Conservation (phyloP, 2,888 invertebrate genomes). For the Acanthoscelides obtectus region DNA sequence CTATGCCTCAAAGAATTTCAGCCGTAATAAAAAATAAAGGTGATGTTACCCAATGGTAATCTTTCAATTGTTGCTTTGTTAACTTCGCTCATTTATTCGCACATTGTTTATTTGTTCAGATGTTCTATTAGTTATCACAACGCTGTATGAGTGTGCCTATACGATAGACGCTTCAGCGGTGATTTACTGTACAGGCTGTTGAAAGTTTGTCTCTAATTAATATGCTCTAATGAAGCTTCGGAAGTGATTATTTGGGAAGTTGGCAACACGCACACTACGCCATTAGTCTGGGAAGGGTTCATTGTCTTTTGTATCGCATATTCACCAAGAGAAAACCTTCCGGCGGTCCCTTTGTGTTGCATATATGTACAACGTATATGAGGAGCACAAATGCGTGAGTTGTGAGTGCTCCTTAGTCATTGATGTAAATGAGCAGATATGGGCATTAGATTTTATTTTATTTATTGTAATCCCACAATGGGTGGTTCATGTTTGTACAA, state of each 20-base stretch:
- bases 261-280: neutral
- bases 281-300: neutral
- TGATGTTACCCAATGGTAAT: no score
- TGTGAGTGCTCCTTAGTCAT: neutral
- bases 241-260: neutral
- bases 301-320: neutral
- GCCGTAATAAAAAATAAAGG: no score
- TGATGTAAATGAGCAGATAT: neutral
- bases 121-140: no score
- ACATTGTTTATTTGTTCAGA: no score
- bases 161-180: neutral
- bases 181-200: neutral
- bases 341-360: neutral
- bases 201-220: neutral
- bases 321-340: neutral
- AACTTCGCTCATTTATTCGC: no score
- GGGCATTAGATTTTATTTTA: no score
- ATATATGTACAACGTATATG: neutral
- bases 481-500: no score
- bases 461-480: no score
- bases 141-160: no score
- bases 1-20: no score
- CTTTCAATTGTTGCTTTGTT: no score
- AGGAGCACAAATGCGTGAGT: neutral
- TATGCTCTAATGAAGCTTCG: neutral